These are phyloP conservation scores for Aspidoscelis tigris DNA, from an alignment of 2,113 vertebrate genomes.

Conservation along the genomic window DNA sequence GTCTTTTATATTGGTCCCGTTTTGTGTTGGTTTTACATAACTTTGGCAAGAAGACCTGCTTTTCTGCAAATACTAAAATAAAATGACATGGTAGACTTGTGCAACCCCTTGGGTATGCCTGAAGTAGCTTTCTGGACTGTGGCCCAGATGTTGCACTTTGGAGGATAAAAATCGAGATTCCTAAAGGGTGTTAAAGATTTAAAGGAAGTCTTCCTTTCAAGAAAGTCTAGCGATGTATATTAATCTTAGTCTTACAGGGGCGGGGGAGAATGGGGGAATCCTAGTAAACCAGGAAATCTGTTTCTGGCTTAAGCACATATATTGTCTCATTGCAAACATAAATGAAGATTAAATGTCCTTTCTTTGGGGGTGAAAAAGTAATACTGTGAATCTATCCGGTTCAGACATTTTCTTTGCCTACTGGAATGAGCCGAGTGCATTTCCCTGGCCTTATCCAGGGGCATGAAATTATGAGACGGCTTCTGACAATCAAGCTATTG, in stretches of 20 bases:
- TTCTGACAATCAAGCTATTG: conserved; percentile 40
- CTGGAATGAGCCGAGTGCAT: conserved; percentile 12
- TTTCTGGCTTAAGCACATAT: conserved; percentile 3
- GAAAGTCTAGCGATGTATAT: conserved; percentile 6
- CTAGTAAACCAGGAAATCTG: not conserved
- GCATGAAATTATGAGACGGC: conserved; percentile 10
- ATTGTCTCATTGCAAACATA: not conserved
- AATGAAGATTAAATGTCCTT: conserved; percentile 27
- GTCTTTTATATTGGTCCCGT: not conserved
- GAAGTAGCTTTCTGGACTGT: not conserved
- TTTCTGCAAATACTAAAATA: not conserved
- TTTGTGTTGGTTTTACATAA: not conserved
- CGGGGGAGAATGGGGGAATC: not conserved
- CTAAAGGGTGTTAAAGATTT: not conserved
- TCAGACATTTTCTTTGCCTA: conserved; percentile 3
- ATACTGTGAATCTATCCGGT: conserved; percentile 2
- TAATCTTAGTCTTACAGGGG: conserved; percentile 2
- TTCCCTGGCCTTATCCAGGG: conserved; percentile 1
- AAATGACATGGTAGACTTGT: not conserved
- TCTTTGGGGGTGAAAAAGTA: not conserved
- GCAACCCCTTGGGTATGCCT: not conserved
- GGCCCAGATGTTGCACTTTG: not conserved
- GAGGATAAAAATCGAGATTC: not conserved
- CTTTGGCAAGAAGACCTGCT: not conserved
- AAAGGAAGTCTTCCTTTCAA: not conserved